Conservation (phyloP, 2,797 vertebrate genomes). For the Megalops cyprinoides region DNA sequence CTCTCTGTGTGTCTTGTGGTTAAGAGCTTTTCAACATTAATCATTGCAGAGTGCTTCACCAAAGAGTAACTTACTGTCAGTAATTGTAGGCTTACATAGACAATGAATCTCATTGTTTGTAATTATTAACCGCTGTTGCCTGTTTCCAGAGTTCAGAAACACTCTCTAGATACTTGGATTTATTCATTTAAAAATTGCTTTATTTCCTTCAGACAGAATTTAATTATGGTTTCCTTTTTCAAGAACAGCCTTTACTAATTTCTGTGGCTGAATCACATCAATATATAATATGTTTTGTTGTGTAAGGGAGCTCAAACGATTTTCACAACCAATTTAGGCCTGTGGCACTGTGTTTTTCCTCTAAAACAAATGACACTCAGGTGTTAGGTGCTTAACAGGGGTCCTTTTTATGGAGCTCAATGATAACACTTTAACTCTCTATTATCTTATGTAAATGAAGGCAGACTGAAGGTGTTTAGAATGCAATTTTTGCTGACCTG, state of each 20-base stretch:
- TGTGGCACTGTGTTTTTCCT: slow-evolving; percentile 17
- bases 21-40: slow-evolving; percentile 58
- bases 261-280: slow-evolving; percentile 35
- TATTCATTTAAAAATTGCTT: slow-evolving; percentile 60
- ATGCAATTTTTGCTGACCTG: slow-evolving; percentile 77
- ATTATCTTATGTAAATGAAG: slow-evolving; percentile 68
- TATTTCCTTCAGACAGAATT: slow-evolving; percentile 50
- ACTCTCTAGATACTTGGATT: slow-evolving; percentile 50
- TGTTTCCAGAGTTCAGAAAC: slow-evolving; percentile 55
- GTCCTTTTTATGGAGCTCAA: slow-evolving; percentile 48
- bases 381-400: slow-evolving; percentile 46
- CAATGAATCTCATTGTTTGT: slow-evolving; percentile 64
- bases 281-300: slow-evolving; percentile 18
- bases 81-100: slow-evolving; percentile 59
- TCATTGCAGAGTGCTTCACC: slow-evolving; percentile 52
- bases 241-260: slow-evolving; percentile 48
- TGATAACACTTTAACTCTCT: slow-evolving; percentile 50
- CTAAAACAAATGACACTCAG: slow-evolving; percentile 36
- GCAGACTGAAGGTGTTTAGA: slow-evolving; percentile 64
- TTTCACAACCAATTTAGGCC: slow-evolving; percentile 12
- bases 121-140: slow-evolving; percentile 53
- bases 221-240: slow-evolving; percentile 44
- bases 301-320: background rate
- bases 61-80: slow-evolving; percentile 58
- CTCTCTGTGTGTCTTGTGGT: slow-evolving; percentile 49